Percentiles rank a stretch among this genome's conserved stretches.
phyloP scores from a whole-genome alignment of 2,797 vertebrate species.

The Acipenser ruthenus region DNA sequence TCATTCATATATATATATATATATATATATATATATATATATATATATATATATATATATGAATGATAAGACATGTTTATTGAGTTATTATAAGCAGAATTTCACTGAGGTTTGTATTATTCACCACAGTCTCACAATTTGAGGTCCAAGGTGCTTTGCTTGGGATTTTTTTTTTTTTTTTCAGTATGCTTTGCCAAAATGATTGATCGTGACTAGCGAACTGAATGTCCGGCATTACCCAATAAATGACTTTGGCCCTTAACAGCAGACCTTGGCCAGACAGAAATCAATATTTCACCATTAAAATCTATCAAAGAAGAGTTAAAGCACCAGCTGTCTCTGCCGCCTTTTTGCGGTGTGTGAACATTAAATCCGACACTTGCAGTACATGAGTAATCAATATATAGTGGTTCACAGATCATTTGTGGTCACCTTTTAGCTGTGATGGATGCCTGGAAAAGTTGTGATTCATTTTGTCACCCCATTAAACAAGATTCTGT shows the following conservation, averaged over 20 bases:
- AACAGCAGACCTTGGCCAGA: conserved; percentile 89
- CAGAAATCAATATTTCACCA: conserved; percentile 97
- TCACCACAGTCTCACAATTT: conserved; percentile 32
- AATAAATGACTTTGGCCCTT: conserved; percentile 92
- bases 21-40: too few species aligned
- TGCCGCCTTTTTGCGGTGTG: conserved; percentile 78
- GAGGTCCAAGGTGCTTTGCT: conserved; percentile 63
- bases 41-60: too few species aligned
- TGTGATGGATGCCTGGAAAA: conserved; percentile 82
- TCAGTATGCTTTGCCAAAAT: conserved; percentile 73
- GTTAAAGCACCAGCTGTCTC: conserved; percentile 76
- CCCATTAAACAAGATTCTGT: conserved; percentile 88
- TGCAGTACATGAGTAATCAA: conserved; percentile 89
- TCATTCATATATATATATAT: conserved; percentile 62
- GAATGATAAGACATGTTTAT: too few species aligned
- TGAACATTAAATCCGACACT: conserved; percentile 93
- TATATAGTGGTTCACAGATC: conserved; percentile 91
- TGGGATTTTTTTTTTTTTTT: conserved; percentile 42
- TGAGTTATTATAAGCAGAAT: conserved; percentile 18
- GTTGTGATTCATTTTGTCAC: conserved; percentile 87
- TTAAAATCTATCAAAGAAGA: conserved; percentile 92
- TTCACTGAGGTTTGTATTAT: conserved; percentile 18
- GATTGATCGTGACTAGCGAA: conserved; percentile 76
- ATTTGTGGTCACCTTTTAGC: conserved; percentile 87
- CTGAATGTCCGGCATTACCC: conserved; percentile 82